Evolutionary conservation across 1,140 invertebrate species (phyloP), one percentile per base, ranked within the genome.

Genomic region (Brachionus rotundiformis): DNA sequence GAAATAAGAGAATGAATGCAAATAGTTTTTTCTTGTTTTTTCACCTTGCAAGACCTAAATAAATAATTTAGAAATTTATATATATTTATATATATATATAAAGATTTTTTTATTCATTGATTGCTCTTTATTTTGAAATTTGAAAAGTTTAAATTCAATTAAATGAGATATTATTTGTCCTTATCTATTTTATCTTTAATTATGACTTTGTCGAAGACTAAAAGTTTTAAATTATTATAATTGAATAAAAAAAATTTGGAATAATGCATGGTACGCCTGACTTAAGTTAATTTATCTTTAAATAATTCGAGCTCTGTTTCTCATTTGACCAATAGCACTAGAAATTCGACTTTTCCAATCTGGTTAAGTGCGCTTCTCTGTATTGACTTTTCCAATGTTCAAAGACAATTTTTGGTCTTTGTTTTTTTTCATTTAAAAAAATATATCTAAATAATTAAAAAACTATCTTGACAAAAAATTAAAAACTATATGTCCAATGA

Each of bases 1-100:
- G 63, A 68, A n/a, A 68, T 16, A 68, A 68, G 31, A 68, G 31
- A 68, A 68, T 68, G 63, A 68, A 68, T 68, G 63, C 63, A 68
- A 68, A 68, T 36, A 33, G 29, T 68, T 68, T 68, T 36, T n/a
- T n/a, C n/a, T n/a, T n/a, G n/a, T n/a, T n/a, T n/a, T 33, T 68
- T 68, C 31, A 68, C 63, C 27, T 68, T 68, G 29, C 16, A 36
- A 68, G 63, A 68, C 63, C 63, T 68, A 68, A 68, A 68, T 68
- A 68, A 68, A 68, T 68, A 68, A 68, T 68, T 68, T 68, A 36
- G 29, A 36, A 36, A 68, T n/a, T n/a, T n/a, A n/a, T n/a, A n/a
- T n/a, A n/a, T n/a, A n/a, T n/a, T n/a, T n/a, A n/a, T n/a, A n/a
- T n/a, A n/a, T n/a, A n/a, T n/a, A 68, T 16, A 25, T 10, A 27